These are phyloP conservation scores for Cariama cristata DNA, from an alignment of 2,113 vertebrate genomes.

Conservation along the genomic window DNA sequence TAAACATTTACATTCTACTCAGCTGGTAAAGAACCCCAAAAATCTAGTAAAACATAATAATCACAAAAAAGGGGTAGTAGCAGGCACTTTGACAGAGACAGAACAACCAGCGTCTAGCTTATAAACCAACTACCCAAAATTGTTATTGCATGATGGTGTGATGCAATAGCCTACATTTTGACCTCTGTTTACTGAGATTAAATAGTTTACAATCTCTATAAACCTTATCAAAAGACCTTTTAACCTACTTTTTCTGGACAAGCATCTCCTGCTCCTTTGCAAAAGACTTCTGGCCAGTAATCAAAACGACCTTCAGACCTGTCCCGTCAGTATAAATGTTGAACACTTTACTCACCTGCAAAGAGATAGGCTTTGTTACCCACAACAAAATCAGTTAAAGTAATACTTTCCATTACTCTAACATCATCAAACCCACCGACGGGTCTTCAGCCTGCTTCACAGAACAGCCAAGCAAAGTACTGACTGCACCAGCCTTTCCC, in stretches of 20 bases:
- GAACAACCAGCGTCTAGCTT: not conserved
- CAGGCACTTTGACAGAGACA: not conserved
- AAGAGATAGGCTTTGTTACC: not conserved
- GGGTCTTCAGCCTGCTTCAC: not conserved
- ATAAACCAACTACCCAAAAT: not conserved
- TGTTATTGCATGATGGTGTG: not conserved
- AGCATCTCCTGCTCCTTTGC: conserved; percentile 87
- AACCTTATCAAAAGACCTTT: not conserved
- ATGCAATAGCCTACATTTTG: not conserved
- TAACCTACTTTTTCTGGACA: conserved; percentile 83
- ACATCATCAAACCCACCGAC: not conserved
- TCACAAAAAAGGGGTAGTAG: not conserved
- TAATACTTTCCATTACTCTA: fast-evolving
- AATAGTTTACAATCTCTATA: not conserved
- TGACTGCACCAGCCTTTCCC: not conserved
- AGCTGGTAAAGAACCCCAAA: not conserved
- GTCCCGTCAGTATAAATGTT: conserved; percentile 85
- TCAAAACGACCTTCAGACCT: conserved; percentile 81
- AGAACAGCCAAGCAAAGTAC: not conserved
- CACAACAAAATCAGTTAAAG: not conserved
- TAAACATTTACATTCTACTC: not conserved
- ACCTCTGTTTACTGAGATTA: not conserved
- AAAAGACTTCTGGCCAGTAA: conserved; percentile 89
- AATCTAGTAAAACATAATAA: not conserved
- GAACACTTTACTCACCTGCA: conserved; percentile 92